These are phyloP conservation scores for Tringa solitaria DNA, from an alignment of 2,113 vertebrate genomes.

Conservation along the genomic window DNA sequence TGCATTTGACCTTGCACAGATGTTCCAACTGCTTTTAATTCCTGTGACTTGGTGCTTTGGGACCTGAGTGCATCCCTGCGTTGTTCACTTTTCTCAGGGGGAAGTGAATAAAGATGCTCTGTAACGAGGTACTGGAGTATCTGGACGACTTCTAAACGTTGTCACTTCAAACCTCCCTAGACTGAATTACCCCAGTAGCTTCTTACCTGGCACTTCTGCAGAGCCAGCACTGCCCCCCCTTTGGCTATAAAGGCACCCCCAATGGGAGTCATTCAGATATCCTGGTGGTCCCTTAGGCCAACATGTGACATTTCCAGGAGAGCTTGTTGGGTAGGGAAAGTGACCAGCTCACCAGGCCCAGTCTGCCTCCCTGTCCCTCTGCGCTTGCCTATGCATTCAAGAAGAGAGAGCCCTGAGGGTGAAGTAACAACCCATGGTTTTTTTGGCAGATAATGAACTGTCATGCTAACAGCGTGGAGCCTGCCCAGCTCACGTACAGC, in stretches of 20 bases:
- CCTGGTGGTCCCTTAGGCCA: background rate
- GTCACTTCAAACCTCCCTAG: background rate
- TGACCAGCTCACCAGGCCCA: background rate
- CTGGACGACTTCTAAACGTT: background rate
- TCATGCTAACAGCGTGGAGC: background rate
- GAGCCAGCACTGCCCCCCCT: background rate
- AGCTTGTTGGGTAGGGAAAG: background rate
- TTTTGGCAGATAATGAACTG: background rate
- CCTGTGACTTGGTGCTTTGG: background rate
- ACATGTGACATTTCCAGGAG: background rate
- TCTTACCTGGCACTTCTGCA: background rate
- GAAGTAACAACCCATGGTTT: background rate
- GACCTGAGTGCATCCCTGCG: rapidly evolving
- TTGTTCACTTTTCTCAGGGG: background rate
- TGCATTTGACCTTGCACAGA: background rate
- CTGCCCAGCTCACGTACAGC: background rate
- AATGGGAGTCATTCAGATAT: rapidly evolving
- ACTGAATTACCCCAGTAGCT: background rate
- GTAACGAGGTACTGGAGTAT: background rate
- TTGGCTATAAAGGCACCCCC: background rate
- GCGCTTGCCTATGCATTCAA: background rate
- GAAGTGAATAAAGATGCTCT: background rate
- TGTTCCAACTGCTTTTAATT: background rate
- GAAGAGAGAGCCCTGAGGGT: background rate
- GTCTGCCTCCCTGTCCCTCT: background rate